Base-by-base conservation (phyloP, 2,797 vertebrate genomes). In the Basileuterus tristriatus region DNA sequence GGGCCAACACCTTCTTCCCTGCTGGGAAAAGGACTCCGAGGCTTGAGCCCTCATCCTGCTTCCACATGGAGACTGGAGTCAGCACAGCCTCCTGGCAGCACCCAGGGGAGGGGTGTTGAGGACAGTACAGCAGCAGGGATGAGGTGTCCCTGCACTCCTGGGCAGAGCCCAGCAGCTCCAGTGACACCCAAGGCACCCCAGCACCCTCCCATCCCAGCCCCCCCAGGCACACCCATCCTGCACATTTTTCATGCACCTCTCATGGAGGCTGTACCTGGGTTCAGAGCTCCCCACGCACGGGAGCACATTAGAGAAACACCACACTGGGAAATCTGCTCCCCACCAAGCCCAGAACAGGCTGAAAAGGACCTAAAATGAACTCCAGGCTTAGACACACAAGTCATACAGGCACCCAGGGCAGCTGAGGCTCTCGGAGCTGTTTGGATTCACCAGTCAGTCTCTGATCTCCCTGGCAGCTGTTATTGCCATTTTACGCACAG, bases 91-190 rank as follows among this genome's bases (percentile, higher is more conserved):
- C 11, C 71, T 0, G 1, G 78, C 52, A 39, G 58, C 80, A 49
- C 9, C 5, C 11, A 13, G 37, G 32, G 17, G 29, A 43, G 47
- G 29, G 39, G 9, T n/a, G 41, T 0, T 17, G 22, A 3, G n/a
- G 50, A 7, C 67, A 56, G 9, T 15, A 0, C 0, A 8, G 74
- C 60, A 39, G 47, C 49, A 80, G n/a, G 36, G 4, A 23, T 0
- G 0, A 37, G 56, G 14, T 3, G 36, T 39, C 44, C 32, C 64
- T 30, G 49, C 8, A 3, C 30, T 50, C 24, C 44, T 0, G 0
- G 65, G 22, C 18, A 10, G 3, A 82, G 78, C 62, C 26, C 11
- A 9, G 32, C 0, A 0, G 32, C 70, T 41, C 55, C 74, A 39
- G 36, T 1, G 22, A 9, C 60, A 20, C 21, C 20, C 9, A 2